phyloP scores from a whole-genome alignment of 2,797 vertebrate species.

The Varecia variegata region DNA sequence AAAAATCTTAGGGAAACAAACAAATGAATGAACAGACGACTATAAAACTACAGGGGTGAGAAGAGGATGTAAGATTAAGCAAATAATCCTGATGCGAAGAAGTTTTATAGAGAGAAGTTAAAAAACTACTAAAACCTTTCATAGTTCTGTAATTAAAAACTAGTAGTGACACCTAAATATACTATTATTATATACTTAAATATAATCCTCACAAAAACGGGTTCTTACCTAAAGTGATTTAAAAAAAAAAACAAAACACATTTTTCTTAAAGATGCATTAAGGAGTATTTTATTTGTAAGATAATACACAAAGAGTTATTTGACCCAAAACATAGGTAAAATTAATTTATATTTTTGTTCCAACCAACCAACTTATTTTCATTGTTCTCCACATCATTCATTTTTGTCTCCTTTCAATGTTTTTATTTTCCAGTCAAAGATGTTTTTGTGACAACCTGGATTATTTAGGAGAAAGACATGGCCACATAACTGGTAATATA shows the following conservation, averaged over 20 bases:
- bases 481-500: neutral
- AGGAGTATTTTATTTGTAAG: neutral
- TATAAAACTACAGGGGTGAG: neutral
- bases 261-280: neutral
- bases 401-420: neutral
- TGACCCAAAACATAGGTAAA: neutral
- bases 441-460: neutral
- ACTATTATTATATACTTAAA: neutral
- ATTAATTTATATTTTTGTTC: neutral
- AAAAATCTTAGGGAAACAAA: neutral
- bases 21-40: neutral
- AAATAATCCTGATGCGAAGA: neutral
- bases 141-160: slow-evolving; percentile 22
- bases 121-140: neutral
- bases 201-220: neutral
- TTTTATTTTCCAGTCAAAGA: neutral
- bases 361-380: neutral
- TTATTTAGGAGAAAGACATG: neutral
- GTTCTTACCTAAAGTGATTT: neutral
- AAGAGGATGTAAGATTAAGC: neutral
- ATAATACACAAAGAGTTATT: neutral
- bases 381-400: neutral
- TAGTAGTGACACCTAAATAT: neutral
- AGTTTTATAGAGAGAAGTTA: neutral
- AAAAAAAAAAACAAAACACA: neutral